Conservation (phyloP, 1,140 invertebrate species). For the Saccostrea cuccullata region DNA sequence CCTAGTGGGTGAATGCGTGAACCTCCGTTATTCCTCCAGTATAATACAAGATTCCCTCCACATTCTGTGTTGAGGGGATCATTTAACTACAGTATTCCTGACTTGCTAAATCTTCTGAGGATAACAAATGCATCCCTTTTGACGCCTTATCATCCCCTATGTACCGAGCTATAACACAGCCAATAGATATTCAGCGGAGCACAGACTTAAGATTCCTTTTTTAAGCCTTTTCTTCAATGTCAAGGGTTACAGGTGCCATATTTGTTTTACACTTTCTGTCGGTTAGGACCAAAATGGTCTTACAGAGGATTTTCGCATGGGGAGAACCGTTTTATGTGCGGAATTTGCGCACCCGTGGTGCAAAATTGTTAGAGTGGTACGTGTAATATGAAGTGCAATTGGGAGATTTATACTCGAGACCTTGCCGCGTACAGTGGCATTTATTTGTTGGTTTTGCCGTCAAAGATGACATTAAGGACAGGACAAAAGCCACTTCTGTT, state of each 20-base stretch:
- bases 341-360: slow-evolving; percentile 36
- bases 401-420: slow-evolving; percentile 21
- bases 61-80: not conserved
- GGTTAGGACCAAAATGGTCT: slow-evolving; percentile 30
- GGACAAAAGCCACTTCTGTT: slow-evolving; percentile 17
- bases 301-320: slow-evolving; percentile 24
- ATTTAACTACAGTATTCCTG: slow-evolving; percentile 3
- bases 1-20: not conserved
- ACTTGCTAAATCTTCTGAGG: slow-evolving; percentile 1
- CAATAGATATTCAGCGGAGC: not conserved
- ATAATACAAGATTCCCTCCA: not conserved
- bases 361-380: slow-evolving; percentile 26
- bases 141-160: slow-evolving; percentile 14
- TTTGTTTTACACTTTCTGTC: slow-evolving; percentile 38
- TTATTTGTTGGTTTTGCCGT: slow-evolving; percentile 15
- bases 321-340: slow-evolving; percentile 22
- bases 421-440: slow-evolving; percentile 15
- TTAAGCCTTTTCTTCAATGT: slow-evolving; percentile 36
- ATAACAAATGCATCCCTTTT: slow-evolving; percentile 8
- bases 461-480: not conserved
- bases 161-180: not conserved
- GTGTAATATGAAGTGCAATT: slow-evolving; percentile 45
- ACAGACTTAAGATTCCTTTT: slow-evolving; percentile 21
- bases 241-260: slow-evolving; percentile 27
- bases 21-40: not conserved